These are phyloP conservation scores for Oeneis ivallda DNA, from an alignment of 2,888 invertebrate genomes.

Conservation along the genomic window DNA sequence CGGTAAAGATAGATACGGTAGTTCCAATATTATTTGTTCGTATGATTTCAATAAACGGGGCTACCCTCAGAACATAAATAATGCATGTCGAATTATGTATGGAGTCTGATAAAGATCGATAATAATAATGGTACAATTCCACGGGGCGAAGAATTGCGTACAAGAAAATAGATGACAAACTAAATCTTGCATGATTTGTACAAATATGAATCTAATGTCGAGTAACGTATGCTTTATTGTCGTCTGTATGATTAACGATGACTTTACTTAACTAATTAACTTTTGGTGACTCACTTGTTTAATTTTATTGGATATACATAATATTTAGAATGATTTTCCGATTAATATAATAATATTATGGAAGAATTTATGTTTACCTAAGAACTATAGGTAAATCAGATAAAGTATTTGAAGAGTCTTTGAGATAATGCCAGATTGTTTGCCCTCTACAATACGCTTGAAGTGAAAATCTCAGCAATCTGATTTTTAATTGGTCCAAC, in stretches of 20 bases:
- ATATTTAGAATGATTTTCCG: conserved; percentile 17
- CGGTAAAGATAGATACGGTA: conserved; percentile 21
- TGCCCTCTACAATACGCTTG: background rate
- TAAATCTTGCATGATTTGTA: conserved; percentile 2
- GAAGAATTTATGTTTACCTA: background rate
- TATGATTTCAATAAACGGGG: conserved; percentile 73
- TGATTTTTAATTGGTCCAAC: conserved; percentile 3
- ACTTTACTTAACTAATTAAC: no score
- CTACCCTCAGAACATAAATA: conserved; percentile 72
- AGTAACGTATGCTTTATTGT: background rate
- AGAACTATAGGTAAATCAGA: background rate
- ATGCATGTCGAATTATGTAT: conserved; percentile 73
- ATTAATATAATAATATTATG: no score
- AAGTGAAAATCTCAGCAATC: background rate
- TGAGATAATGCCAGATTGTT: background rate
- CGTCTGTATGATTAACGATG: conserved; percentile 5
- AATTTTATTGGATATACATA: conserved; percentile 17
- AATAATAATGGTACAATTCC: conserved; percentile 49
- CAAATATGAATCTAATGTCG: conserved; percentile 18
- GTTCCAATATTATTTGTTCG: conserved; percentile 55
- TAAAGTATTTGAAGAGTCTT: no score
- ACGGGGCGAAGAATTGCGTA: conserved; percentile 42
- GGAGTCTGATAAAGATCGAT: conserved; percentile 43
- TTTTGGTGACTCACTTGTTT: background rate
- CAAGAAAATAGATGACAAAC: conserved; percentile 18